A percentile compares a stretch with the other conserved stretches of the same genome.
Evolutionary conservation across 2,888 invertebrate genomes (phyloP).

Genomic region (Mimas tiliae): DNA sequence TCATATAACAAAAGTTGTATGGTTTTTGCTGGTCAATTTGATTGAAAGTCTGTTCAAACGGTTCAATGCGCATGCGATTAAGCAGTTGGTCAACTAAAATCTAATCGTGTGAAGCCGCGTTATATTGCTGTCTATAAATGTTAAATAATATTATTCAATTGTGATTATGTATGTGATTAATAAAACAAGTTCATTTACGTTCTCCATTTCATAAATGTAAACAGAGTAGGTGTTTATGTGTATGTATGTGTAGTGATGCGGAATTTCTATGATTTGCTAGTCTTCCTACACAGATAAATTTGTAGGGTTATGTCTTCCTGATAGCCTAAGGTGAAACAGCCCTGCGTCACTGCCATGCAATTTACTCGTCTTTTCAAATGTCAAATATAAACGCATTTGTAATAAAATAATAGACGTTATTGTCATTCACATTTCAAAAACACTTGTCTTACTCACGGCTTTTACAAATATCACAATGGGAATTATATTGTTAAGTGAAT

Average conservation of each 20-base stretch:
- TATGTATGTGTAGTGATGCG: constrained; percentile 1
- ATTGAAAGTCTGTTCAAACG: too few species aligned
- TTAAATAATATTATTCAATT: too few species aligned
- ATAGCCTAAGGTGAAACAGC: constrained; percentile 30
- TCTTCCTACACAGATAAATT: constrained; percentile 30
- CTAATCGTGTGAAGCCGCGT: too few species aligned
- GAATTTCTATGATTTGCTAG: constrained; percentile 19
- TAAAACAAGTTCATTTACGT: neutral
- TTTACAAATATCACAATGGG: neutral
- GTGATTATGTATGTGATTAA: too few species aligned
- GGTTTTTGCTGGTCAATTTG: too few species aligned
- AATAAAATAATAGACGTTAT: constrained; percentile 25
- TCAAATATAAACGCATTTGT: constrained; percentile 32
- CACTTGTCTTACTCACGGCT: neutral
- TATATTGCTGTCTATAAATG: too few species aligned
- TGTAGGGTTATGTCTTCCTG: constrained; percentile 30
- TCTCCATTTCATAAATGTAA: neutral
- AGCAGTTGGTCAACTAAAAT: too few species aligned
- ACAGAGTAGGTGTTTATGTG: neutral
- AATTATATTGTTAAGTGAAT: too few species aligned
- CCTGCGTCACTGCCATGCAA: constrained; percentile 31
- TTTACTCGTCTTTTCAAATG: constrained; percentile 34
- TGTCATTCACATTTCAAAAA: constrained; percentile 24
- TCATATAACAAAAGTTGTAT: too few species aligned
- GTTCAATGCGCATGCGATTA: too few species aligned